Conservation (phyloP, 2,113 vertebrate genomes). For the Oncorhynchus masou region DNA sequence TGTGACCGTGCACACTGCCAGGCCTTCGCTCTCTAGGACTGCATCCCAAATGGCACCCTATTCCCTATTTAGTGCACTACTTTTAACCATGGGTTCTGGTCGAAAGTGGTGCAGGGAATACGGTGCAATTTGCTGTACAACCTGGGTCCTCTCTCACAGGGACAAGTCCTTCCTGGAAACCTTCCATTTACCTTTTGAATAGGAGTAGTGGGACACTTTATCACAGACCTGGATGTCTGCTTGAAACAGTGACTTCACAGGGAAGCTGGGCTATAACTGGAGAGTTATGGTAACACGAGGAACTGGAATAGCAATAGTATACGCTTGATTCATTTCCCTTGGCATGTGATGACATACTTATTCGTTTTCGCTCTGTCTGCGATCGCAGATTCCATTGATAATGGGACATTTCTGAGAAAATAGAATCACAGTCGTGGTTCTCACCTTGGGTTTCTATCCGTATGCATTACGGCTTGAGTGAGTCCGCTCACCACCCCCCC, state of each 20-base stretch:
- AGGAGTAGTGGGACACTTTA: slow-evolving; percentile 54
- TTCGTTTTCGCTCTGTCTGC: slow-evolving; percentile 19
- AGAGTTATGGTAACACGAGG: slow-evolving; percentile 33
- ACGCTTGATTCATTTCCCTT: slow-evolving; percentile 35
- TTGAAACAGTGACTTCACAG: slow-evolving; percentile 28
- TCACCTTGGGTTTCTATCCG: neutral
- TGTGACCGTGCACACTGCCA: slow-evolving; percentile 60
- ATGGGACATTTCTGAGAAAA: slow-evolving; percentile 6
- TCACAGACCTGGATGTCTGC: slow-evolving; percentile 34
- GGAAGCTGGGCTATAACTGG: slow-evolving; percentile 24
- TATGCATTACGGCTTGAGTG: slow-evolving; percentile 17
- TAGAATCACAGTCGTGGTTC: neutral
- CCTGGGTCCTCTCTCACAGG: slow-evolving; percentile 34
- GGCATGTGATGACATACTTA: slow-evolving; percentile 34
- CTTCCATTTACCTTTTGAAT: slow-evolving; percentile 61
- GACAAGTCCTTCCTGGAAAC: slow-evolving; percentile 63
- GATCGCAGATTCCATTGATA: neutral
- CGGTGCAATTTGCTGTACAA: neutral
- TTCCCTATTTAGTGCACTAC: too few relatives aligned
- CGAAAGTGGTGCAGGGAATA: neutral
- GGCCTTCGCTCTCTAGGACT: slow-evolving; percentile 39
- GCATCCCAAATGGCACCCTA: too few relatives aligned
- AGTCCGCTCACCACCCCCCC: neutral
- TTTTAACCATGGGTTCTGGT: too few relatives aligned
- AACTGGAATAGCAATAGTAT: slow-evolving; percentile 14